phyloP scores from a whole-genome alignment of 2,113 vertebrate genomes.

The Ptychochromis oligacanthus region DNA sequence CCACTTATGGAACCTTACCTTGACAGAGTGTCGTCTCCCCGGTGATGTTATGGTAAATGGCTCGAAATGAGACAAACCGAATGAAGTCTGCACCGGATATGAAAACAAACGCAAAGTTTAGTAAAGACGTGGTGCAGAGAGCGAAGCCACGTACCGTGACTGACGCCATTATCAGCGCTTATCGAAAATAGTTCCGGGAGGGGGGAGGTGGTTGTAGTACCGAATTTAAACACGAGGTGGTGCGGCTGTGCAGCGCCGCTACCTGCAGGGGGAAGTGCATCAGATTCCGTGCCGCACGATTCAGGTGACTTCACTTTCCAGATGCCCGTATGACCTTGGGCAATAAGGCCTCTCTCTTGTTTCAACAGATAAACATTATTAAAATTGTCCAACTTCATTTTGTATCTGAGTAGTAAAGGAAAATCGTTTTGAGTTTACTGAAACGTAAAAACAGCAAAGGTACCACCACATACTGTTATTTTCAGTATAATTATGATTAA shows the following conservation, averaged over 20 bases:
- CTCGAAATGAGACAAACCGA: conserved; percentile 81
- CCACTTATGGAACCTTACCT: conserved; percentile 55
- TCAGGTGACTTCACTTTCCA: too few relatives aligned
- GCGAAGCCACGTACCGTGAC: conserved; percentile 48
- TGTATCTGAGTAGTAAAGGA: too few relatives aligned
- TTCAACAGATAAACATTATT: too few relatives aligned
- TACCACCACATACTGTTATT: too few relatives aligned
- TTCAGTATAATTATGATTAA: too few relatives aligned
- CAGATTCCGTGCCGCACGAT: not conserved
- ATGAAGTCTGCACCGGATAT: conserved; percentile 81
- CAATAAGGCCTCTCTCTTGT: too few relatives aligned
- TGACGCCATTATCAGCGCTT: conserved; percentile 75
- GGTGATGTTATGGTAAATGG: conserved; percentile 83
- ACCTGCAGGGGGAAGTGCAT: not conserved
- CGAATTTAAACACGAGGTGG: conserved; percentile 4
- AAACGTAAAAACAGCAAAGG: too few relatives aligned
- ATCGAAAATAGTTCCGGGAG: conserved; percentile 59
- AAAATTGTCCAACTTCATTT: too few relatives aligned
- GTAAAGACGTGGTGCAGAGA: conserved; percentile 59
- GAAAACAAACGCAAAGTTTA: conserved; percentile 81
- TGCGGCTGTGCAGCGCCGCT: not conserved
- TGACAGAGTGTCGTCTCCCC: conserved; percentile 76
- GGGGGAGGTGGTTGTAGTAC: not conserved
- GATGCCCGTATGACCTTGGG: too few relatives aligned
- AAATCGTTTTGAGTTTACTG: too few relatives aligned